These are phyloP conservation scores for Sisyra terminalis DNA, from an alignment of 2,888 invertebrate species.

Conservation along the genomic window DNA sequence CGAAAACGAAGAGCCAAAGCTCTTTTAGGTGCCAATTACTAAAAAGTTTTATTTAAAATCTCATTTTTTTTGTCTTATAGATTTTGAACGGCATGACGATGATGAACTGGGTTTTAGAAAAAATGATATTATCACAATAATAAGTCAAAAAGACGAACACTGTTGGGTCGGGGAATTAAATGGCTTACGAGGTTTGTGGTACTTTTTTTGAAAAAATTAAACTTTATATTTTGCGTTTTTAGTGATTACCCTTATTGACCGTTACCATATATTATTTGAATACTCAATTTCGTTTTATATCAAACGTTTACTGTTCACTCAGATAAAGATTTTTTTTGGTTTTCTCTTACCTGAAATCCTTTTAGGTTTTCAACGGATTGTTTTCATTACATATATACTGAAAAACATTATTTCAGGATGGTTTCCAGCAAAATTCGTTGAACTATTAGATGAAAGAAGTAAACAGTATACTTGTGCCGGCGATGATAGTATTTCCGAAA, in stretches of 20 bases:
- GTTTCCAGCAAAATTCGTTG: conserved; percentile 96
- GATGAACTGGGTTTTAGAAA: conserved; percentile 97
- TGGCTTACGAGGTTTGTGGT: conserved; percentile 51
- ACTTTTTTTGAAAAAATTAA: background rate
- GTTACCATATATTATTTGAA: too few species aligned
- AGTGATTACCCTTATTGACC: too few species aligned
- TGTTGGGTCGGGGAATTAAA: conserved; percentile 98
- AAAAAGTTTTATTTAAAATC: background rate
- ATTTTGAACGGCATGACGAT: conserved; percentile 95
- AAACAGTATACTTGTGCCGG: conserved; percentile 85
- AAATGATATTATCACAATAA: conserved; percentile 95
- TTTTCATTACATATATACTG: conserved; percentile 1
- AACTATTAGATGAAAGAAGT: conserved; percentile 87
- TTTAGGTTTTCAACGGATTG: too few species aligned
- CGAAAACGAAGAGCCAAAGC: conserved; percentile 88
- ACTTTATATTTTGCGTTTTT: too few species aligned
- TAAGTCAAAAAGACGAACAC: conserved; percentile 94
- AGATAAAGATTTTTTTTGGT: too few species aligned
- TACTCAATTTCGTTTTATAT: background rate
- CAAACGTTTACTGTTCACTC: too few species aligned
- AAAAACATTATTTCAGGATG: conserved; percentile 40
- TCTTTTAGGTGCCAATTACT: conserved; percentile 40
- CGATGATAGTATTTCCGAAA: conserved; percentile 94
- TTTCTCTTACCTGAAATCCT: too few species aligned
- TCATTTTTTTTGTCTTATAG: conserved; percentile 26